Percentiles rank a stretch among this genome's conserved stretches.
Evolutionary conservation across 2,888 invertebrate genomes (phyloP).

Genomic region (Daptonema setosum): DNA sequence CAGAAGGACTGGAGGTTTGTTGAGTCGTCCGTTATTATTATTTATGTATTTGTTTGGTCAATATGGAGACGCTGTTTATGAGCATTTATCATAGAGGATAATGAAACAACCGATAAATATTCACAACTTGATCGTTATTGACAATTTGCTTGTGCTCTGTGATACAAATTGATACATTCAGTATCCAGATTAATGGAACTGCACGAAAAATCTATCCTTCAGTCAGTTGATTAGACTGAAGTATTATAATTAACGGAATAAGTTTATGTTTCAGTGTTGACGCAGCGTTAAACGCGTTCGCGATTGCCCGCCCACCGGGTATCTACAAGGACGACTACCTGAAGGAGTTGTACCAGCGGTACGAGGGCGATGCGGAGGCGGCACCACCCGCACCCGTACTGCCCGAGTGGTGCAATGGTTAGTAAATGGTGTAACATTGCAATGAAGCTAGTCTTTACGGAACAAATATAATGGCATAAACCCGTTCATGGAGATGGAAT

Average conservation of each 20-base stretch:
- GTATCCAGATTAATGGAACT: no score
- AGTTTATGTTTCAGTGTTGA: conserved; percentile 40
- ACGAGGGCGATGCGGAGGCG: conserved; percentile 50
- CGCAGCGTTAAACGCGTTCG: conserved; percentile 56
- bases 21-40: conserved; percentile 38
- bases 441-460: no score
- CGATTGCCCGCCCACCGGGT: conserved; percentile 54
- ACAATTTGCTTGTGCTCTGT: no score
- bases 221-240: no score
- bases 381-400: conserved; percentile 47
- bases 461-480: no score
- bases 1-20: conserved; percentile 43
- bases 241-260: no score
- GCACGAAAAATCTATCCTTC: no score
- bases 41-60: background rate
- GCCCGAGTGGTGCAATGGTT: conserved; percentile 56
- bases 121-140: no score
- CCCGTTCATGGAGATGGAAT: no score
- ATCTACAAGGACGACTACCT: conserved; percentile 94
- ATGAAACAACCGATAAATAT: no score
- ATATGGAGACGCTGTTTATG: background rate
- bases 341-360: conserved; percentile 56
- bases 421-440: background rate
- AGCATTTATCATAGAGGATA: no score
- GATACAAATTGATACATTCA: no score